phyloP scores from a whole-genome alignment of 2,888 invertebrate species.

The Pristionchus arcanus region DNA sequence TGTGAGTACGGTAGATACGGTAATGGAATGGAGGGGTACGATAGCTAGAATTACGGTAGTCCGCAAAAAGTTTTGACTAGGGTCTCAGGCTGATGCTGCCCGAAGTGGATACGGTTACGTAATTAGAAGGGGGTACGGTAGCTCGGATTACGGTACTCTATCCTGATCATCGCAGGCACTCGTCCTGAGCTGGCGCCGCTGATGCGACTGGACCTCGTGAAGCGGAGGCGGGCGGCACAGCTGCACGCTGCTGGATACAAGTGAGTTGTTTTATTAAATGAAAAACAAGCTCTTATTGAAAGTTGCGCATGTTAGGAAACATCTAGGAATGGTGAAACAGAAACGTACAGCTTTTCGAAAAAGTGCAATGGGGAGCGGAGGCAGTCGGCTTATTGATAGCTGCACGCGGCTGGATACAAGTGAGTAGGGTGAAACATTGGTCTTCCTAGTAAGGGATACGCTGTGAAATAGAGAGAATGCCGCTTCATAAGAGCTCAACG shows the following conservation, averaged over 20 bases:
- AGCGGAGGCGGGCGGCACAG: conserved; percentile 91
- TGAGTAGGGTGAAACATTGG: conserved; percentile 82
- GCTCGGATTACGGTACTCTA: too few species aligned
- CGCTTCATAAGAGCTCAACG: too few species aligned
- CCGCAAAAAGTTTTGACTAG: too few species aligned
- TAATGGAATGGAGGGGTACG: not conserved
- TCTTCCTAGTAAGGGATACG: too few species aligned
- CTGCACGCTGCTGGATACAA: conserved; percentile 90
- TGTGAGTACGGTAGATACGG: conserved; percentile 81
- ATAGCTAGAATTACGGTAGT: too few species aligned
- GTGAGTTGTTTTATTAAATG: conserved; percentile 61
- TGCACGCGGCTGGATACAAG: conserved; percentile 89
- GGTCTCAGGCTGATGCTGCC: too few species aligned
- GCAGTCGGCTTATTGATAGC: conserved; percentile 90
- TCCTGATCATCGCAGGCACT: conserved; percentile 80
- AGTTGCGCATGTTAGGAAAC: conserved; percentile 81
- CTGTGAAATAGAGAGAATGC: too few species aligned
- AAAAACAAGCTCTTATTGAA: too few species aligned
- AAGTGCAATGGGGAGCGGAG: conserved; percentile 88
- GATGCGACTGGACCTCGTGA: conserved; percentile 89
- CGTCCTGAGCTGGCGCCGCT: conserved; percentile 88
- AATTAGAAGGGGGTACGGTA: too few species aligned
- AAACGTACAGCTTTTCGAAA: too few species aligned
- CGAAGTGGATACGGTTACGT: too few species aligned
- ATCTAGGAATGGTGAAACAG: too few species aligned